Conservation (phyloP, 2,888 invertebrate species). For the Hemistola chrysoprasaria region DNA sequence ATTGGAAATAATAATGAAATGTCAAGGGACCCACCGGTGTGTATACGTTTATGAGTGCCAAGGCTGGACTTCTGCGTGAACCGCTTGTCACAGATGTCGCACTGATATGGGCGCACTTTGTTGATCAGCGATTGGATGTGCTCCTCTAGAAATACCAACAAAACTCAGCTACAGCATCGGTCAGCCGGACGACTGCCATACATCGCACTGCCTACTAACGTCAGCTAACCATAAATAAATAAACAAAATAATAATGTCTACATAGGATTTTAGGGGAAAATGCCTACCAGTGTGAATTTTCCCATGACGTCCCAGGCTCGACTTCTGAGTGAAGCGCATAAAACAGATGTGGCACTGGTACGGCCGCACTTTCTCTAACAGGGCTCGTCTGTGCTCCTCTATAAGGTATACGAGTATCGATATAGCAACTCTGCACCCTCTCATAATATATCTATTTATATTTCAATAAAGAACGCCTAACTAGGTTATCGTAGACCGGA, state of each 20-base stretch:
- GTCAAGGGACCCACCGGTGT: slow-evolving; percentile 85
- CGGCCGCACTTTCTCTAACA: slow-evolving; percentile 84
- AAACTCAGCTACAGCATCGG: slow-evolving; percentile 76
- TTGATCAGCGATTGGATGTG: slow-evolving; percentile 84
- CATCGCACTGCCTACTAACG: slow-evolving; percentile 61
- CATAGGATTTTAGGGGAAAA: slow-evolving; percentile 79
- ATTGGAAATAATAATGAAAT: slow-evolving; percentile 67
- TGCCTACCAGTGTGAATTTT: slow-evolving; percentile 86
- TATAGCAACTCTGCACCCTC: slow-evolving; percentile 72
- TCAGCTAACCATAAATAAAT: slow-evolving; percentile 65
- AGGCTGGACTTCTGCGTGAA: slow-evolving; percentile 93
- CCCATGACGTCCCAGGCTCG: slow-evolving; percentile 88
- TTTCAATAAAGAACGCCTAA: slow-evolving; percentile 50
- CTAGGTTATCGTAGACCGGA: slow-evolving; percentile 51
- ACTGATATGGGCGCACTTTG: slow-evolving; percentile 85
- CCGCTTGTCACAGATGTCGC: slow-evolving; percentile 89
- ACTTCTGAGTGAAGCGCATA: slow-evolving; percentile 89
- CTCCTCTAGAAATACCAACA: slow-evolving; percentile 83
- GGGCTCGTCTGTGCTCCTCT: slow-evolving; percentile 83
- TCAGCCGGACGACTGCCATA: slow-evolving; percentile 53
- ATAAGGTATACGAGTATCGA: slow-evolving; percentile 79
- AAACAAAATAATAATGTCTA: slow-evolving; percentile 65
- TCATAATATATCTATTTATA: slow-evolving; percentile 50
- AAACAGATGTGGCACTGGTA: slow-evolving; percentile 88
- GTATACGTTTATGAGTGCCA: slow-evolving; percentile 91